These are phyloP conservation scores for Podotricha telesiphe DNA, from an alignment of 2,888 invertebrate genomes.

Conservation along the genomic window DNA sequence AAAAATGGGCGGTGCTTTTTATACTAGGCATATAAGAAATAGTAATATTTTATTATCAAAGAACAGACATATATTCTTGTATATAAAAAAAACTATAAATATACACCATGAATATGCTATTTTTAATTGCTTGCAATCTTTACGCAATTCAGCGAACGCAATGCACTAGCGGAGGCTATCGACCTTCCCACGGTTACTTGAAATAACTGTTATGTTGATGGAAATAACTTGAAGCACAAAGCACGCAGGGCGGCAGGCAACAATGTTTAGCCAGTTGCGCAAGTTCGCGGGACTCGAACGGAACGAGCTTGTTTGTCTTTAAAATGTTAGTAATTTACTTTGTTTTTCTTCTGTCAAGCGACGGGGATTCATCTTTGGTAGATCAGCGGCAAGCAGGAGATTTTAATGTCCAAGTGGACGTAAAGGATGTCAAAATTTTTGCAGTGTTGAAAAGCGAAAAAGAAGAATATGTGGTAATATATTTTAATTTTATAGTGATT, in stretches of 20 bases:
- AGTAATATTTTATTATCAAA: background rate
- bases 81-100: background rate
- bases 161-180: conserved; percentile 76
- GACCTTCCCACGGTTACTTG: conserved; percentile 80
- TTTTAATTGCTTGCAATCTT: conserved; percentile 59
- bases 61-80: background rate
- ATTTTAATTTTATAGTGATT: conserved; percentile 19
- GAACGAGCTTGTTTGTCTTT: conserved; percentile 47
- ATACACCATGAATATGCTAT: background rate
- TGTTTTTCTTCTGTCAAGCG: conserved; percentile 39
- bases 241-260: conserved; percentile 61
- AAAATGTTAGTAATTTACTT: conserved; percentile 39
- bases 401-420: conserved; percentile 90
- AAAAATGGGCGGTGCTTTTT: too few species aligned
- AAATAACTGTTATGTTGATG: conserved; percentile 80
- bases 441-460: conserved; percentile 85
- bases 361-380: conserved; percentile 57
- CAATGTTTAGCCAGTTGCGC: conserved; percentile 60
- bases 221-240: conserved; percentile 74
- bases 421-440: conserved; percentile 90
- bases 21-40: too few species aligned
- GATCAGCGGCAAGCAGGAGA: conserved; percentile 92
- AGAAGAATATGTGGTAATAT: conserved; percentile 84
- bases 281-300: conserved; percentile 62
- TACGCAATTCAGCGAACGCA: conserved; percentile 70